phyloP scores from a whole-genome alignment of 2,797 vertebrate genomes.

The Lagothrix lagotricha region DNA sequence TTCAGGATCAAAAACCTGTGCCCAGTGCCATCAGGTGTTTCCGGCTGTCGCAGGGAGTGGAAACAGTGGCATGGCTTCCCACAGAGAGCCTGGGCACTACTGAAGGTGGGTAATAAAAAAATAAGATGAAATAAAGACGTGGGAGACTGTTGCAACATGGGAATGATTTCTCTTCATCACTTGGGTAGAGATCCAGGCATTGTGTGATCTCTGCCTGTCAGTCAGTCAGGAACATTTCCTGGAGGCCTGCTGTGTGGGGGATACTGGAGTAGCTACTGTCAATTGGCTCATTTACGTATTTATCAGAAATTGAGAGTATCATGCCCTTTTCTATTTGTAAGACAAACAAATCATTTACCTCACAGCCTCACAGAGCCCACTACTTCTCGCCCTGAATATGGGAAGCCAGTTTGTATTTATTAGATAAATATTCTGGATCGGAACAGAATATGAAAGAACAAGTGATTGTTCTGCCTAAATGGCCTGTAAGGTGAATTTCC shows the following conservation, averaged over 20 bases:
- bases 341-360: background rate
- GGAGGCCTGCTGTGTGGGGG: background rate
- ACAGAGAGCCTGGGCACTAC: fast-evolving
- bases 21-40: fast-evolving
- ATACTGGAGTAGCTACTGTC: background rate
- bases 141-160: too few species aligned
- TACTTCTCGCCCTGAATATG: background rate
- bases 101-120: background rate
- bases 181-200: background rate
- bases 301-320: background rate
- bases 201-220: background rate
- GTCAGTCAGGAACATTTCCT: background rate
- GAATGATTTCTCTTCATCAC: background rate
- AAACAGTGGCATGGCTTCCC: background rate
- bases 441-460: background rate
- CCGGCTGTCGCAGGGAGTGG: fast-evolving
- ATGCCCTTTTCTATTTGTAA: background rate
- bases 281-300: slow-evolving; percentile 30
- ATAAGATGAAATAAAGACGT: background rate
- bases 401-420: background rate
- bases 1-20: background rate
- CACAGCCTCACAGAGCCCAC: background rate
- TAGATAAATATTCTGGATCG: background rate
- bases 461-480: background rate
- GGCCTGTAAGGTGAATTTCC: background rate